Evolutionary conservation across 1,140 invertebrate genomes (phyloP).

Genomic region (Neodiprion lecontei): DNA sequence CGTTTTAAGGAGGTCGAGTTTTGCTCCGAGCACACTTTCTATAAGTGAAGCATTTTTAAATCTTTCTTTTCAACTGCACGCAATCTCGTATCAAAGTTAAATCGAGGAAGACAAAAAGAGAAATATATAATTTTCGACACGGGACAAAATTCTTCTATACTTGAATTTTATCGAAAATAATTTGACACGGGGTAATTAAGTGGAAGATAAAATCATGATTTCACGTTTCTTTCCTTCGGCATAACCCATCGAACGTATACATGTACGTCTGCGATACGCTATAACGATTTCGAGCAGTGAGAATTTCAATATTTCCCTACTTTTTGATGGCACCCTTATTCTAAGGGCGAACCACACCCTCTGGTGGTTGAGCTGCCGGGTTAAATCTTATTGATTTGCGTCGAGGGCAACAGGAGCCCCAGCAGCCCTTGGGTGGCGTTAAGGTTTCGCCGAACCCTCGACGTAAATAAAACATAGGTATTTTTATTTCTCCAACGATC

Average conservation of each 20-base stretch:
- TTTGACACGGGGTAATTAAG: not conserved
- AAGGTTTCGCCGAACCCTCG: not conserved
- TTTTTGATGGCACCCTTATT: not conserved
- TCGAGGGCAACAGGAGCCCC: not conserved
- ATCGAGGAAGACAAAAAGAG: not conserved
- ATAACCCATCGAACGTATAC: too few relatives aligned
- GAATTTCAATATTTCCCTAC: not conserved
- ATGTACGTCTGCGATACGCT: too few relatives aligned
- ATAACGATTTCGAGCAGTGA: not conserved
- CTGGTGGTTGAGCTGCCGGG: not conserved
- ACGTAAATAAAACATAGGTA: too few relatives aligned
- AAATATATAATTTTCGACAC: not conserved
- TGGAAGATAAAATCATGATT: not conserved
- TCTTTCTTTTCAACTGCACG: too few relatives aligned
- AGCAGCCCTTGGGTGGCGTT: not conserved
- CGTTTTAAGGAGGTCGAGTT: too few relatives aligned
- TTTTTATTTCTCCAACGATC: too few relatives aligned
- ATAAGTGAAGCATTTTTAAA: too few relatives aligned
- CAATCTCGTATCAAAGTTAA: not conserved
- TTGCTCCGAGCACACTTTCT: too few relatives aligned
- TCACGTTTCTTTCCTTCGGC: too few relatives aligned
- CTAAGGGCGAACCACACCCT: slow-evolving; percentile 6
- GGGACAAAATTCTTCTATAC: not conserved
- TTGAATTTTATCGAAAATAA: not conserved
- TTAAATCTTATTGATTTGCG: slow-evolving; percentile 4